phyloP scores from a whole-genome alignment of 1,140 invertebrate species.

The Dufourea novaeangliae region DNA sequence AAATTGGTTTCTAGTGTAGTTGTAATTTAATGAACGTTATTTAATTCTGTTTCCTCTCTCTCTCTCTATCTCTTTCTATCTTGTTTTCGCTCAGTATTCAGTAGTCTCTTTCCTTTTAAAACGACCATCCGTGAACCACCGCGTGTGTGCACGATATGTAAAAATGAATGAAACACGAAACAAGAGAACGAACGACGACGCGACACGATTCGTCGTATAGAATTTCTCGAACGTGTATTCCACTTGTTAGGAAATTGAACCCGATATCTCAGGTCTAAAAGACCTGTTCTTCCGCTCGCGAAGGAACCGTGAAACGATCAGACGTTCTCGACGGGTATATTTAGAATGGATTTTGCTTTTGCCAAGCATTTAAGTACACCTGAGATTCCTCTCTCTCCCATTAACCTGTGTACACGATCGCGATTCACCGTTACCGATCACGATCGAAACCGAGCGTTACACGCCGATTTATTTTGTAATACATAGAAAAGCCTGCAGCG shows the following conservation, averaged over 20 bases:
- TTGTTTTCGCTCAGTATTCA: conserved; percentile 41
- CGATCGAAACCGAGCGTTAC: background rate
- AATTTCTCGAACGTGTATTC: conserved; percentile 4
- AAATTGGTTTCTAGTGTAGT: conserved; percentile 51
- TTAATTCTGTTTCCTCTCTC: conserved; percentile 49
- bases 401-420: conserved; percentile 12
- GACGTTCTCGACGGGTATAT: conserved; percentile 32
- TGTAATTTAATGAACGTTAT: conserved; percentile 60
- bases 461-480: background rate
- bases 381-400: no score
- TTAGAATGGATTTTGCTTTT: conserved; percentile 58
- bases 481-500: background rate
- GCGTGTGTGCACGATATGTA: conserved; percentile 2
- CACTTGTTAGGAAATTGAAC: background rate
- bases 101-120: conserved; percentile 5
- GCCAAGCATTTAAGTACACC: conserved; percentile 44
- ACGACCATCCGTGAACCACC: background rate
- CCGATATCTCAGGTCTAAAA: no score
- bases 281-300: no score
- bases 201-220: background rate
- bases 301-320: background rate
- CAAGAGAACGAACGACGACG: background rate
- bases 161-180: background rate
- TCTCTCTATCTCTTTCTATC: background rate
- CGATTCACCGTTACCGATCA: background rate